Evolutionary conservation across 2,888 invertebrate genomes (phyloP).

Genomic region (Crocallis elinguaria): DNA sequence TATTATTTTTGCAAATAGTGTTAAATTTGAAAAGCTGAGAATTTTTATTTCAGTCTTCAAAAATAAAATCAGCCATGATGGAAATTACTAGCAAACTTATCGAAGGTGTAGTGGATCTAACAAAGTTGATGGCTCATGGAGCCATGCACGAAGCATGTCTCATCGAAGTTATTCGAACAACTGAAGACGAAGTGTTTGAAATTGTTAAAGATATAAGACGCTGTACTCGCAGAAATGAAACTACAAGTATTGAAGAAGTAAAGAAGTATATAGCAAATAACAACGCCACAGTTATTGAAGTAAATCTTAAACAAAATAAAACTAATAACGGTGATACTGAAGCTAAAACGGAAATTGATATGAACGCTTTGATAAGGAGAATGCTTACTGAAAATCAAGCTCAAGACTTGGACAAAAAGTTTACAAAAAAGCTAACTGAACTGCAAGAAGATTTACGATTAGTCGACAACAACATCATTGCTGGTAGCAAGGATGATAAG

Average conservation of each 20-base stretch:
- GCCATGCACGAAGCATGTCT: constrained; percentile 82
- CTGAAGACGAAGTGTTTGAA: constrained; percentile 69
- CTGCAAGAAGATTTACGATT: constrained; percentile 51
- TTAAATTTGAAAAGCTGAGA: not conserved
- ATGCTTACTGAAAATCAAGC: constrained; percentile 55
- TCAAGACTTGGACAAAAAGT: constrained; percentile 47
- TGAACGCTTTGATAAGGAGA: constrained; percentile 58
- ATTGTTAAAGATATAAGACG: constrained; percentile 53
- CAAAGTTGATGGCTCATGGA: constrained; percentile 76
- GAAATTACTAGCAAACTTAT: constrained; percentile 68
- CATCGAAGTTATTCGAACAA: constrained; percentile 71
- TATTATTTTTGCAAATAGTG: too few species aligned
- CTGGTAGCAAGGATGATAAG: constrained; percentile 30
- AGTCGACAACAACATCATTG: constrained; percentile 42
- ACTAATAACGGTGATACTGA: not conserved
- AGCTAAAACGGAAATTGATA: constrained; percentile 39
- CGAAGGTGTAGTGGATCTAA: constrained; percentile 68
- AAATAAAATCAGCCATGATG: constrained; percentile 76
- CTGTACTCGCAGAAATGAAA: constrained; percentile 57
- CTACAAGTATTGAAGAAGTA: constrained; percentile 38
- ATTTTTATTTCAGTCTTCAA: constrained; percentile 60
- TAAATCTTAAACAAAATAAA: constrained; percentile 34
- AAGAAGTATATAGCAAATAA: constrained; percentile 55
- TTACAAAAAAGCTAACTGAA: constrained; percentile 55
- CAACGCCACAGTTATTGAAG: constrained; percentile 70